Percentiles rank a stretch among this genome's conserved stretches.
Evolutionary conservation across 2,797 vertebrate genomes (phyloP).

Genomic region (Pseudochaenichthys georgianus): DNA sequence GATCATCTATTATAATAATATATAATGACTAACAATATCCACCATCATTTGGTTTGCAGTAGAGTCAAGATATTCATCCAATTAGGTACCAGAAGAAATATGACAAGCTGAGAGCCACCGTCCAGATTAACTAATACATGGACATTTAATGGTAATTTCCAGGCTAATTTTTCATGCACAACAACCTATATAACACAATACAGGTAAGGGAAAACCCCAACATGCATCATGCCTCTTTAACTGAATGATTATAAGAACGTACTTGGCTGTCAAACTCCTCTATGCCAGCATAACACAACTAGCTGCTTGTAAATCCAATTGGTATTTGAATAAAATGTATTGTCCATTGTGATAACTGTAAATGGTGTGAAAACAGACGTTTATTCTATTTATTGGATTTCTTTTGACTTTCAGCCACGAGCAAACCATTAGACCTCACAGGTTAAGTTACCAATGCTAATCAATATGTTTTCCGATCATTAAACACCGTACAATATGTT

Average conservation of each 20-base stretch:
- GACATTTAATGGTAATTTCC: too few species aligned
- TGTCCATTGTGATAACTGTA: neutral
- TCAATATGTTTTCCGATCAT: constrained; percentile 15
- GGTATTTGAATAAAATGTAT: neutral
- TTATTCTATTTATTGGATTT: constrained; percentile 7
- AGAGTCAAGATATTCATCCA: constrained; percentile 33
- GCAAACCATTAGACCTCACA: constrained; percentile 7
- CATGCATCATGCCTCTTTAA: too few species aligned
- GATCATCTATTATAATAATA: neutral
- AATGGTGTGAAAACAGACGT: neutral
- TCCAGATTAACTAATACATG: constrained; percentile 8
- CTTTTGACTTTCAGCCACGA: neutral
- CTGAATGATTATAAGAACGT: neutral
- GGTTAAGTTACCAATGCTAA: constrained; percentile 6
- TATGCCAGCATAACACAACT: neutral
- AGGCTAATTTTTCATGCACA: too few species aligned
- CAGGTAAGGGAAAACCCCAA: too few species aligned
- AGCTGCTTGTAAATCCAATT: neutral
- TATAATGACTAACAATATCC: constrained; percentile 46
- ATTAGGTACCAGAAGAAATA: constrained; percentile 31
- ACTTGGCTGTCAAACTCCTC: constrained; percentile 4
- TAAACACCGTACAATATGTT: neutral
- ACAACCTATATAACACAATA: too few species aligned
- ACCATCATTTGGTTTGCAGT: constrained; percentile 7
- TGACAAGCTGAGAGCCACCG: neutral